Base-by-base conservation (phyloP, 2,113 vertebrate species). In the Elanoides forficatus region DNA sequence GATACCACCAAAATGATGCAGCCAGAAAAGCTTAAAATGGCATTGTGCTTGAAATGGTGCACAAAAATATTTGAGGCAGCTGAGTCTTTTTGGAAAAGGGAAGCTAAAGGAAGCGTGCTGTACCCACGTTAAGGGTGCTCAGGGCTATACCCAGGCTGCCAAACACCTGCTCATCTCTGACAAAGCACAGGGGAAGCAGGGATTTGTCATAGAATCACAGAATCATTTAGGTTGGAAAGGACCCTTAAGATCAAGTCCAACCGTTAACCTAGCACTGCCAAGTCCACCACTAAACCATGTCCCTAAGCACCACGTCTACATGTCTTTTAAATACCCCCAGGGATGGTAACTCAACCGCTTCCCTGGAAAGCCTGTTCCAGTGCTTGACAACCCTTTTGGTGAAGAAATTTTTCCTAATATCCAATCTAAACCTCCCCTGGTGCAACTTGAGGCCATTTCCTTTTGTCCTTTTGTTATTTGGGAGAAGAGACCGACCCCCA, bases 251-350 rank as follows among this genome's bases (percentile, higher is more conserved):
- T 21, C 20, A 14, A 62, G 47, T 30, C 38, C 67, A 53, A 11
- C 21, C 3, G 0, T 16, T 4, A 15, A 23, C 56, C 36, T 5
- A 16, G 2, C 18, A 1, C 36, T 40, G n/a, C 21, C 53, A 2
- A 48, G 7, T 1, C 45, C 29, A 30, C 43, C 74, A 9, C 73
- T 30, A 11, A 22, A 7, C 62, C 50, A 5, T 5, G 40, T 23
- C 78, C 40, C 62, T 9, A 3, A 36, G 62, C 40, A 6, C 25
- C 60, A 14, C 8, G 0, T 43, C 30, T 32, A 3, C 62, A 15
- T 2, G 4, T 5, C 25, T 55, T 6, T 43, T 5, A 10, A 26
- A 55, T 9, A 4, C 25, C 78, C 8, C 62, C 62, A 36, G 62
- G 62, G 18, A 17, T 29, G 60, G 48, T 2, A 60, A n/a, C 38